phyloP scores from a whole-genome alignment of 2,888 invertebrate species.

The Hemistola chrysoprasaria region DNA sequence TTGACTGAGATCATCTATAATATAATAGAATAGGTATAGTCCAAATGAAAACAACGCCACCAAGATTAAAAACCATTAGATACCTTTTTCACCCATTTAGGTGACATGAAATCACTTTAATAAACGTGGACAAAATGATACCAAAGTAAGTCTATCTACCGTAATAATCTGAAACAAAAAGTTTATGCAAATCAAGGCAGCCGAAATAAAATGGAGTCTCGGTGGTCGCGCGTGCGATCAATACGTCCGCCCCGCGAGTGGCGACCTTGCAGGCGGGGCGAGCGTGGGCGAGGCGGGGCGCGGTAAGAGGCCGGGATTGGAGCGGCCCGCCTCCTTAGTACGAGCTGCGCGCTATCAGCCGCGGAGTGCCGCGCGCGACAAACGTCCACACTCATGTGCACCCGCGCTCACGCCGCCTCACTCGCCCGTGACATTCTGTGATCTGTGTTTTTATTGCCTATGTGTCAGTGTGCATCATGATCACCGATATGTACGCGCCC shows the following conservation, averaged over 20 bases:
- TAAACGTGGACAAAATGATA: conserved; percentile 31
- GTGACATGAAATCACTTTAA: conserved; percentile 11
- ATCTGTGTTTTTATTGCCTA: conserved; percentile 28
- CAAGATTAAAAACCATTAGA: too few relatives aligned
- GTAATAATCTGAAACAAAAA: conserved; percentile 64
- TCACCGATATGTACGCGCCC: conserved; percentile 78
- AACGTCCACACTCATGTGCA: conserved; percentile 44
- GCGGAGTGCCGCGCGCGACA: conserved; percentile 39
- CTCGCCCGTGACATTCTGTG: background rate
- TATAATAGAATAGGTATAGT: too few relatives aligned
- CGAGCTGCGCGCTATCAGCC: conserved; percentile 36
- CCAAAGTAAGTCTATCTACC: conserved; percentile 43
- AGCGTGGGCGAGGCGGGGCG: conserved; percentile 69
- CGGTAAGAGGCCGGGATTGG: conserved; percentile 73
- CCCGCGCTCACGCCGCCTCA: conserved; percentile 24
- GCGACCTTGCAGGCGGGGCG: conserved; percentile 78
- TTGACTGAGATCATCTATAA: too few relatives aligned
- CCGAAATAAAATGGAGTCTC: conserved; percentile 80
- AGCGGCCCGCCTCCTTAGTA: conserved; percentile 46
- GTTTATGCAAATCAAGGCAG: conserved; percentile 77
- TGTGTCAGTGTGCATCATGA: conserved; percentile 66
- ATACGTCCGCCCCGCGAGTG: conserved; percentile 66
- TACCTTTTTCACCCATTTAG: too few relatives aligned
- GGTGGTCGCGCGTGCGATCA: conserved; percentile 72
- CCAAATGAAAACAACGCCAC: too few relatives aligned